Percentiles rank a stretch among this genome's conserved stretches.
Evolutionary conservation across 2,797 vertebrate species (phyloP).

Genomic region (Triplophysa yarkandensis): DNA sequence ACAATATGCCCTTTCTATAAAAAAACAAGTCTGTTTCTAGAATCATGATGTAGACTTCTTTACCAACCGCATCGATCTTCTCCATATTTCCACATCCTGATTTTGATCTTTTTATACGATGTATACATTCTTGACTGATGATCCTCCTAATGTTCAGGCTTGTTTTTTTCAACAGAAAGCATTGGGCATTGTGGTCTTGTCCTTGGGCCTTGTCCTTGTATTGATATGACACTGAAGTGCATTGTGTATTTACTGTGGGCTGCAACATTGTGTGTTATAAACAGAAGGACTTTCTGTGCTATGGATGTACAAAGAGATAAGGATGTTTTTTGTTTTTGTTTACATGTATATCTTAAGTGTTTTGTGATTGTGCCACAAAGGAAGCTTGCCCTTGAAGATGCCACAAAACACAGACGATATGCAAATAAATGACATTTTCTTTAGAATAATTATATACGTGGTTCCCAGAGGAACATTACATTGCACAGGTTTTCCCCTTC

Average conservation of each 20-base stretch:
- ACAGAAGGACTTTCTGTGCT: not conserved
- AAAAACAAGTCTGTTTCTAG: conserved; percentile 34
- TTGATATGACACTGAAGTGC: not conserved
- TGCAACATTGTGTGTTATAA: not conserved
- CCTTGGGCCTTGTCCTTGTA: conserved; percentile 2
- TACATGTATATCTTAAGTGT: too few relatives aligned
- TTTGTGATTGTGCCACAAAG: too few relatives aligned
- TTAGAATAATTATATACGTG: too few relatives aligned
- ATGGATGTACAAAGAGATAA: not conserved
- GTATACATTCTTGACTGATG: conserved; percentile 4
- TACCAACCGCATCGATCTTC: conserved; percentile 22
- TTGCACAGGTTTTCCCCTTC: too few relatives aligned
- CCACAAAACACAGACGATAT: too few relatives aligned
- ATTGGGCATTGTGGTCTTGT: not conserved
- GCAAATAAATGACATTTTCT: too few relatives aligned
- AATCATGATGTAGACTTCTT: conserved; percentile 34
- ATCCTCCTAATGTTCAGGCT: not conserved
- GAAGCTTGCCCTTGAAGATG: too few relatives aligned
- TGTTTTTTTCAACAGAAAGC: not conserved
- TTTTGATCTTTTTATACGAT: not conserved
- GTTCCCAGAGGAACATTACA: too few relatives aligned
- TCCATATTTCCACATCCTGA: conserved; percentile 10
- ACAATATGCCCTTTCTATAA: conserved; percentile 5
- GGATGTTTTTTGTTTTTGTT: not conserved
- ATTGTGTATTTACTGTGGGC: conserved; percentile 1